Percentiles rank a stretch among this genome's conserved stretches.
These are phyloP conservation scores for Mareca penelope DNA, from an alignment of 2,797 vertebrate species.

Conservation along the genomic window DNA sequence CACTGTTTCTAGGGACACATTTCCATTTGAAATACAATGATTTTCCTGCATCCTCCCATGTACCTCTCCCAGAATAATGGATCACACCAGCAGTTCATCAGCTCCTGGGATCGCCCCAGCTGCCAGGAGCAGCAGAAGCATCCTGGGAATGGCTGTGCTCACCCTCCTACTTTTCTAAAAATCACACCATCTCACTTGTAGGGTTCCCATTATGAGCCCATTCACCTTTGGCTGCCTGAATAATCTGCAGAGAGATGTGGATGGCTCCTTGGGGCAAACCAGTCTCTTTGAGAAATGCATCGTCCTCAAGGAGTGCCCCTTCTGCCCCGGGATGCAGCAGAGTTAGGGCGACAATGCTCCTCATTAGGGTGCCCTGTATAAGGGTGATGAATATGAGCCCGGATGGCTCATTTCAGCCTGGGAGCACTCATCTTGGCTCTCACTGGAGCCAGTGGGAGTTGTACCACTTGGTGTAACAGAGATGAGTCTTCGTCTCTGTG, in stretches of 20 bases:
- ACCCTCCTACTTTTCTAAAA: background rate
- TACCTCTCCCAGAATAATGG: background rate
- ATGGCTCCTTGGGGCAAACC: background rate
- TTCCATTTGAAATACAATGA: background rate
- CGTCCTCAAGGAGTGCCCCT: accelerated
- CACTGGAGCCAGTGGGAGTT: background rate
- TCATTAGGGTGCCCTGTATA: background rate
- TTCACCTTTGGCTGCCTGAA: background rate
- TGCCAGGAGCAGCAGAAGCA: background rate
- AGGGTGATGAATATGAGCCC: background rate
- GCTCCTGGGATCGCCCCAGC: background rate
- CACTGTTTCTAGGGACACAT: background rate
- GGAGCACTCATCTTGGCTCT: background rate
- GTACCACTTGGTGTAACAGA: background rate
- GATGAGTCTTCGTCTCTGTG: background rate
- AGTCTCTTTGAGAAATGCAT: background rate
- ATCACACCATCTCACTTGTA: background rate
- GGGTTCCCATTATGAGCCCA: background rate
- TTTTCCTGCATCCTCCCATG: background rate
- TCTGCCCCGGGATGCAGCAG: accelerated
- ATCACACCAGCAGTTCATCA: background rate
- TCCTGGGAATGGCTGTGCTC: accelerated
- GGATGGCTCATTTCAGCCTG: background rate
- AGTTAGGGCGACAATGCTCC: background rate
- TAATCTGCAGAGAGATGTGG: accelerated